Evolutionary conservation across 2,888 invertebrate species (phyloP).

Genomic region (Rhorus exstirpatorius): DNA sequence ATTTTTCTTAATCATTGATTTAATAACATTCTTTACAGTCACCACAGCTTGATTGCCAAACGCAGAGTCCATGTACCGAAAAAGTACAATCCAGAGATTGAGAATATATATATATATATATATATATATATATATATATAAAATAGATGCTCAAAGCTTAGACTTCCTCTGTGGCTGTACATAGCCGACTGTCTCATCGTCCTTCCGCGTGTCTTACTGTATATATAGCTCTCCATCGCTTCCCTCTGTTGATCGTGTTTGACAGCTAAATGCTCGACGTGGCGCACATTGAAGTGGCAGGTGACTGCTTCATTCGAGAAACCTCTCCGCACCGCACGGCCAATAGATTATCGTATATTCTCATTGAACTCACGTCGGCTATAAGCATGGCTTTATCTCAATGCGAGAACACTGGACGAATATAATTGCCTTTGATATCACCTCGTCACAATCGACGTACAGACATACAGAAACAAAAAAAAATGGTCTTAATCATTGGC

Average conservation of each 20-base stretch:
- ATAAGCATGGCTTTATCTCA: slow-evolving; percentile 30
- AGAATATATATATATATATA: neutral
- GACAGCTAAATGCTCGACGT: slow-evolving; percentile 56
- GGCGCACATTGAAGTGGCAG: slow-evolving; percentile 51
- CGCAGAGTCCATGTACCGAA: too few relatives aligned
- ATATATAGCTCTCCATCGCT: slow-evolving; percentile 1
- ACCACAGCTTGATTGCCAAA: too few relatives aligned
- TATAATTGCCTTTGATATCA: slow-evolving; percentile 23
- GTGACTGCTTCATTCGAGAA: slow-evolving; percentile 59
- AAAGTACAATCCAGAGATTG: slow-evolving; percentile 9
- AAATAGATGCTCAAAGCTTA: slow-evolving; percentile 25
- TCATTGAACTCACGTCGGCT: slow-evolving; percentile 49
- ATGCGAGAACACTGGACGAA: slow-evolving; percentile 19
- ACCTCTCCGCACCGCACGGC: slow-evolving; percentile 45
- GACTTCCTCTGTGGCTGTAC: slow-evolving; percentile 20
- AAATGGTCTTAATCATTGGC: too few relatives aligned
- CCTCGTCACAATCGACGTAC: too few relatives aligned
- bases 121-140: neutral
- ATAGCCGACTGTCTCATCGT: slow-evolving; percentile 5
- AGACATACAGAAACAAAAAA: too few relatives aligned
- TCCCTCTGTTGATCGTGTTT: slow-evolving; percentile 45
- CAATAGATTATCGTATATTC: slow-evolving; percentile 57
- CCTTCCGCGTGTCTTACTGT: slow-evolving; percentile 13
- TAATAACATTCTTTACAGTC: too few relatives aligned
- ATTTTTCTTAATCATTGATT: too few relatives aligned